Conservation (phyloP, 2,888 invertebrate genomes). For the Heliconius hortense region DNA sequence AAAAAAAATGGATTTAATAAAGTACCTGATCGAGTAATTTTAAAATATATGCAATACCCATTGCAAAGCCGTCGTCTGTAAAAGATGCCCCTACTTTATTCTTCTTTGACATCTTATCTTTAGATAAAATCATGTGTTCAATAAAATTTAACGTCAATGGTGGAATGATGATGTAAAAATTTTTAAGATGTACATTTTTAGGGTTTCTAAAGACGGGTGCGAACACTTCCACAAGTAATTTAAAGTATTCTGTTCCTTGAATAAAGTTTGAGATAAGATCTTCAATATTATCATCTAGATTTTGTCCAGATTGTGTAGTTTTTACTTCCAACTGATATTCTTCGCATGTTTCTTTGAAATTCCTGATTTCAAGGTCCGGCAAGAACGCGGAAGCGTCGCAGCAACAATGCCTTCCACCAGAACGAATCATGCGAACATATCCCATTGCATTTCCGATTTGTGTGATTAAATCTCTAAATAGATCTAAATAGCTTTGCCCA, state of each 20-base stretch:
- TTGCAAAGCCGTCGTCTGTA: conserved; percentile 98
- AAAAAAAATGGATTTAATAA: conserved; percentile 26
- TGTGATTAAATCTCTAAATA: conserved; percentile 94
- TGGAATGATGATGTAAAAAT: conserved; percentile 96
- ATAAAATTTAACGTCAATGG: conserved; percentile 96
- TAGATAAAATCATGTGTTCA: conserved; percentile 94
- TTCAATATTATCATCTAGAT: conserved; percentile 89
- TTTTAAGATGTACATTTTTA: conserved; percentile 93
- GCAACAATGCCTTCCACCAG: conserved; percentile 96
- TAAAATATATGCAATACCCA: conserved; percentile 96
- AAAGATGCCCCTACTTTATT: conserved; percentile 94
- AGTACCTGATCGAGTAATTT: conserved; percentile 91
- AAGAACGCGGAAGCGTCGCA: conserved; percentile 95
- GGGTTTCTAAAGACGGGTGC: conserved; percentile 92
- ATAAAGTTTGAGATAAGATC: conserved; percentile 92
- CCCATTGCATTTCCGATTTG: conserved; percentile 98
- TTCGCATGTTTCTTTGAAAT: conserved; percentile 84
- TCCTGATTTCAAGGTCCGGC: conserved; percentile 86
- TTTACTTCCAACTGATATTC: conserved; percentile 82
- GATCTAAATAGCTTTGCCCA: conserved; percentile 94
- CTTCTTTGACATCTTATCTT: conserved; percentile 96
- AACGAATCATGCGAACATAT: conserved; percentile 95
- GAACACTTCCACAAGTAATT: conserved; percentile 95
- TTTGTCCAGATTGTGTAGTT: conserved; percentile 85
- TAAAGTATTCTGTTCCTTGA: conserved; percentile 94